These are phyloP conservation scores for Gymnoscopelus braueri DNA, from an alignment of 2,797 vertebrate species.

Conservation along the genomic window DNA sequence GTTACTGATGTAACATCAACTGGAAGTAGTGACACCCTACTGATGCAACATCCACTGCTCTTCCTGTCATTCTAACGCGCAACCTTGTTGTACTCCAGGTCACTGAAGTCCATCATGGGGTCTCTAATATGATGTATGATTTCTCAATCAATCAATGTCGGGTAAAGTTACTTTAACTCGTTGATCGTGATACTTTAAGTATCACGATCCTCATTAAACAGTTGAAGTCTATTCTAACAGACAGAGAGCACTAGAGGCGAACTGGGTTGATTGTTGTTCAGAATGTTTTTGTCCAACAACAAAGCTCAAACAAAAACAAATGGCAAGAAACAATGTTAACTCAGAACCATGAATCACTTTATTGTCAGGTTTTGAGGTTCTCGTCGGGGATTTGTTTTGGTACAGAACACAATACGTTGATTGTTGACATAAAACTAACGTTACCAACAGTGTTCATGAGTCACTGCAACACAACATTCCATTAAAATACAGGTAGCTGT, in stretches of 20 bases:
- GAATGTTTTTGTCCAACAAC: conserved; percentile 29
- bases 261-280: conserved; percentile 21
- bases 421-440: too few species aligned
- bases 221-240: neutral
- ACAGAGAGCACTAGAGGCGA: neutral
- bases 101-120: neutral
- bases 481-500: too few species aligned
- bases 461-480: too few species aligned
- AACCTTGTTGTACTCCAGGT: neutral
- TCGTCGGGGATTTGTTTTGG: too few species aligned
- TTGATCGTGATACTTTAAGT: too few species aligned
- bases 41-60: conserved; percentile 45
- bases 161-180: neutral
- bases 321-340: neutral
- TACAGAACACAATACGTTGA: too few species aligned
- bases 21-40: neutral
- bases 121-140: neutral
- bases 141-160: neutral
- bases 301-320: neutral
- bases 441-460: too few species aligned
- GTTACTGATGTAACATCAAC: too few species aligned
- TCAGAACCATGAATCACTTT: too few species aligned
- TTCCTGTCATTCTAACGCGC: too few species aligned
- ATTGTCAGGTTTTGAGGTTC: too few species aligned
- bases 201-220: too few species aligned